These are phyloP conservation scores for Lampropteryx suffumata DNA, from an alignment of 2,888 invertebrate species.

Conservation along the genomic window DNA sequence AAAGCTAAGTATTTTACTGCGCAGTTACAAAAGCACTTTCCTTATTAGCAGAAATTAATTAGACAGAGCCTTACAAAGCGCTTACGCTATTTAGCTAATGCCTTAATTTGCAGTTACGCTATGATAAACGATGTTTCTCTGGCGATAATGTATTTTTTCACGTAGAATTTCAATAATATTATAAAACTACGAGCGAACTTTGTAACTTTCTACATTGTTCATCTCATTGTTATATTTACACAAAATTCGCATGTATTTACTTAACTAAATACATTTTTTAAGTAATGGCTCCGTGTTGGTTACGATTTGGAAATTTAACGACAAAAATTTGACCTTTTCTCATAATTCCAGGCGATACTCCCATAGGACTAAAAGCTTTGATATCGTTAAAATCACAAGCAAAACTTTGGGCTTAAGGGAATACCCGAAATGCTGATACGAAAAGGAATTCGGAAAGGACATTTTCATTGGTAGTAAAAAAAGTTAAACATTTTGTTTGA, in stretches of 20 bases:
- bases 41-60: slow-evolving; percentile 20
- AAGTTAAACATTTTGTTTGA: slow-evolving; percentile 19
- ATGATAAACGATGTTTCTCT: slow-evolving; percentile 6
- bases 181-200: too few relatives aligned
- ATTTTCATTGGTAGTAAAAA: slow-evolving; percentile 23
- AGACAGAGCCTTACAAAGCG: slow-evolving; percentile 7
- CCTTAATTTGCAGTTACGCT: slow-evolving; percentile 16
- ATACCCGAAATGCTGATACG: slow-evolving; percentile 29
- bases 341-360: slow-evolving; percentile 51
- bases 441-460: slow-evolving; percentile 22
- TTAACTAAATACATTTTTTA: too few relatives aligned
- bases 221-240: too few relatives aligned
- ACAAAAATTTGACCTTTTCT: slow-evolving; percentile 47
- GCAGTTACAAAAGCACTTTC: slow-evolving; percentile 28
- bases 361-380: slow-evolving; percentile 50
- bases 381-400: slow-evolving; percentile 51
- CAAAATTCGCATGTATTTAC: too few relatives aligned
- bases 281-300: background rate
- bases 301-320: slow-evolving; percentile 27
- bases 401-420: slow-evolving; percentile 44
- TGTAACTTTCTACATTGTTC: too few relatives aligned
- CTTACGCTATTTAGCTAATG: slow-evolving; percentile 23
- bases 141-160: background rate
- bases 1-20: slow-evolving; percentile 16
- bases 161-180: too few relatives aligned